Conservation (phyloP, 2,888 invertebrate genomes). For the Anorthoa munda region DNA sequence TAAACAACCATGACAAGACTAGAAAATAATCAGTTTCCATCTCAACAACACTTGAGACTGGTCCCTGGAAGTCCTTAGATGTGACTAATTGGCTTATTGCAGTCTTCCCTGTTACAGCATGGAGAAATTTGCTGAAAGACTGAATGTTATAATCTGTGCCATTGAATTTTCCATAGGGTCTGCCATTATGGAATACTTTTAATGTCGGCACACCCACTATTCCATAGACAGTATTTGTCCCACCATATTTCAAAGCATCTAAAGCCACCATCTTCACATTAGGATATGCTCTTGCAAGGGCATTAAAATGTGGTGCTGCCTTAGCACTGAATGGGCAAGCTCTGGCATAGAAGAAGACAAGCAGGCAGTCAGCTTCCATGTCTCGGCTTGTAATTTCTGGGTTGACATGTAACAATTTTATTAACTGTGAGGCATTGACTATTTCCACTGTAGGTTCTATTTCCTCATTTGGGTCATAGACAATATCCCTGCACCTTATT, state of each 20-base stretch:
- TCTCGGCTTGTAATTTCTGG: constrained; percentile 92
- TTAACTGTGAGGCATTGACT: constrained; percentile 93
- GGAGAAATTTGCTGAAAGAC: constrained; percentile 94
- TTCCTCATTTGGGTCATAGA: constrained; percentile 81
- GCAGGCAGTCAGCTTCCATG: constrained; percentile 92
- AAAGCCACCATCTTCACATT: constrained; percentile 96
- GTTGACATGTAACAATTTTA: constrained; percentile 92
- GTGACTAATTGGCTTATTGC: constrained; percentile 93
- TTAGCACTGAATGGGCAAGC: constrained; percentile 97
- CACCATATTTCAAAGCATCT: constrained; percentile 95
- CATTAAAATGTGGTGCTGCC: constrained; percentile 97
- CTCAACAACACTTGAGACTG: constrained; percentile 94
- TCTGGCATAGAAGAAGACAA: constrained; percentile 97
- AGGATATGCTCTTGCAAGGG: constrained; percentile 96
- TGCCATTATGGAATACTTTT: constrained; percentile 97
- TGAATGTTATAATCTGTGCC: constrained; percentile 95
- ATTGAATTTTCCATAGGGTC: constrained; percentile 96
- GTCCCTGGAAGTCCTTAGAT: constrained; percentile 95
- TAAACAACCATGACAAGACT: constrained; percentile 96
- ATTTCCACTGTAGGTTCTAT: constrained; percentile 90
- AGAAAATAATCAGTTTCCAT: constrained; percentile 95
- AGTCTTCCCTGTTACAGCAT: constrained; percentile 93
- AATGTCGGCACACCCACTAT: constrained; percentile 97
- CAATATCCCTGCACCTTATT: constrained; percentile 85
- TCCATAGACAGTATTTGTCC: constrained; percentile 97